phyloP scores from a whole-genome alignment of 1,140 invertebrate genomes.

The Cecropterus lyciades region DNA sequence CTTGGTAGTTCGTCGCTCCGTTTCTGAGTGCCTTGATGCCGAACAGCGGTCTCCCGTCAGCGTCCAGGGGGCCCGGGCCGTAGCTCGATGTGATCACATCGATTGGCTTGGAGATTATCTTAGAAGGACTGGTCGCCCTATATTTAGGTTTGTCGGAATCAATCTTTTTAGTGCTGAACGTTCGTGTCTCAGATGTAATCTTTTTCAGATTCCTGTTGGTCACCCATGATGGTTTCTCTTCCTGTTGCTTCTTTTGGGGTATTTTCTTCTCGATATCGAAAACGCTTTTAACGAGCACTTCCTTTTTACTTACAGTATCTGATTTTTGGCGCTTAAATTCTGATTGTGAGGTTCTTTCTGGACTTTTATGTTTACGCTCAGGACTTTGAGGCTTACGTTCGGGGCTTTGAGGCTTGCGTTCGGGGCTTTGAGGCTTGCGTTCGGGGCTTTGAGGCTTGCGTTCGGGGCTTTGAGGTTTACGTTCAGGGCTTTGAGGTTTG shows the following conservation, averaged over 20 bases:
- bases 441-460: slow-evolving; percentile 39
- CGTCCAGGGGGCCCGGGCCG: slow-evolving; percentile 91
- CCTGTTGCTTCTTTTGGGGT: slow-evolving; percentile 57
- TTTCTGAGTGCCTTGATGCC: slow-evolving; percentile 89
- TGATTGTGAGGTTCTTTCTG: slow-evolving; percentile 43
- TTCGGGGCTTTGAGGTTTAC: slow-evolving; percentile 11
- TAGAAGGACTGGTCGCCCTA: slow-evolving; percentile 70
- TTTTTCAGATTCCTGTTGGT: slow-evolving; percentile 84
- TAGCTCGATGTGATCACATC: slow-evolving; percentile 92
- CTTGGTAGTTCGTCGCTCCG: slow-evolving; percentile 83
- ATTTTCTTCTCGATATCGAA: slow-evolving; percentile 69
- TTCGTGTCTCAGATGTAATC: slow-evolving; percentile 71
- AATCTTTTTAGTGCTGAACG: slow-evolving; percentile 71
- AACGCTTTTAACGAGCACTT: slow-evolving; percentile 66
- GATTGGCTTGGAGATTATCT: slow-evolving; percentile 66
- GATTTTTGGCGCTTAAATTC: slow-evolving; percentile 49
- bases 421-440: slow-evolving; percentile 40
- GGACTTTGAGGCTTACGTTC: slow-evolving; percentile 58
- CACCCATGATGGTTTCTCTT: slow-evolving; percentile 84
- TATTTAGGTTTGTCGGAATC: slow-evolving; percentile 74
- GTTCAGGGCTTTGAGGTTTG: slow-evolving; percentile 9
- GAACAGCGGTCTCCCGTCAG: slow-evolving; percentile 90
- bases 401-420: slow-evolving; percentile 9
- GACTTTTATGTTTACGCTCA: slow-evolving; percentile 42
- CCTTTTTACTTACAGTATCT: slow-evolving; percentile 50